Percentiles rank a stretch among this genome's conserved stretches.
Evolutionary conservation across 2,113 vertebrate genomes (phyloP).

Genomic region (Passerina amoena): DNA sequence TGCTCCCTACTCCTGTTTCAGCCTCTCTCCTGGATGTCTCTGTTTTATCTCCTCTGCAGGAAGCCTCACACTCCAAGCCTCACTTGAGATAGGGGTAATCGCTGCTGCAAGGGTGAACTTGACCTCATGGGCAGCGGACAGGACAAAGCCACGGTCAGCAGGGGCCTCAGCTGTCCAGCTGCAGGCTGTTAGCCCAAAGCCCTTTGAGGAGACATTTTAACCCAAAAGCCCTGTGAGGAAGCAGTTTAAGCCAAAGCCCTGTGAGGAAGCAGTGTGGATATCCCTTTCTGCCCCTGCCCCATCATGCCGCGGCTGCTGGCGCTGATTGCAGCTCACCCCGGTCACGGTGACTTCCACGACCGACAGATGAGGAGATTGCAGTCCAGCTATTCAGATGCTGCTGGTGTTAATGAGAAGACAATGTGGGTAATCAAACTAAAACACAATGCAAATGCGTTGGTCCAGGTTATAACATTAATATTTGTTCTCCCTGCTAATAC

Average conservation of each 20-base stretch:
- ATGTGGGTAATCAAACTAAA: conserved; percentile 20
- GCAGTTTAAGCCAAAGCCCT: not conserved
- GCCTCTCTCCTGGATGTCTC: not conserved
- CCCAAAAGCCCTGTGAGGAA: not conserved
- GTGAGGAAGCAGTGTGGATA: not conserved
- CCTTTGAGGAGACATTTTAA: not conserved
- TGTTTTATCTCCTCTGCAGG: too few species aligned
- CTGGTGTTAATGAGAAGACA: conserved; percentile 17
- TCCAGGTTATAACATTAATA: conserved; percentile 20
- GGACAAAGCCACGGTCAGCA: not conserved
- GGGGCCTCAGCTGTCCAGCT: too few species aligned
- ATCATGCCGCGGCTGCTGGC: not conserved
- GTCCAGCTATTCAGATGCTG: not conserved
- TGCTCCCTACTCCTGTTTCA: not conserved
- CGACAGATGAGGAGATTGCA: not conserved
- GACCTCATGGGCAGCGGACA: accelerated
- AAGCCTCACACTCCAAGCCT: accelerated
- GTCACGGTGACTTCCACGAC: not conserved
- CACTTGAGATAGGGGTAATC: accelerated
- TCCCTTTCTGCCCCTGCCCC: not conserved
- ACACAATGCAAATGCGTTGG: not conserved
- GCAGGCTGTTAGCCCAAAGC: not conserved
- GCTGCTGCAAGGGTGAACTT: not conserved
- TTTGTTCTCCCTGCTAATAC: not conserved
- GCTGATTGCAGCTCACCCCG: not conserved